Percentiles rank a stretch among this genome's conserved stretches.
Conservation (phyloP, 2,113 vertebrate genomes). For the Pangasianodon hypophthalmus region DNA sequence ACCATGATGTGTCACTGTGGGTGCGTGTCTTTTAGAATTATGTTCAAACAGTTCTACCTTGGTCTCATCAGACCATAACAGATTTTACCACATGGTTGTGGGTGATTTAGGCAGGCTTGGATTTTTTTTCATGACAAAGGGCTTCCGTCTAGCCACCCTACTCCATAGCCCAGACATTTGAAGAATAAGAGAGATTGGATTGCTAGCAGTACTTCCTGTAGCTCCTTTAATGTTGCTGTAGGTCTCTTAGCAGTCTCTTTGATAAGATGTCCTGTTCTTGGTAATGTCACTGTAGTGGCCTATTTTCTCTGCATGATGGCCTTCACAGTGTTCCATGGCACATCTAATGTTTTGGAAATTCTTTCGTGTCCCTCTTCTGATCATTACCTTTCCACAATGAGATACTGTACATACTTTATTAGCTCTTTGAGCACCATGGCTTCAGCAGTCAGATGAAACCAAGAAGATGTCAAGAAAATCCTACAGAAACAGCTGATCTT, state of each 20-base stretch:
- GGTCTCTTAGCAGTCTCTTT: background rate
- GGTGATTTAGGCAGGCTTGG: background rate
- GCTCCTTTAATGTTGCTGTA: background rate
- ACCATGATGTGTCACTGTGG: background rate
- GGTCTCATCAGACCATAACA: background rate
- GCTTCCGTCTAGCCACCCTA: background rate
- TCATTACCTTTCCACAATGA: background rate
- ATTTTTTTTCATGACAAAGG: background rate
- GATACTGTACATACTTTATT: background rate
- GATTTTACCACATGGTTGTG: background rate
- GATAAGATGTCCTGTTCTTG: background rate
- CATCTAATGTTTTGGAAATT: background rate
- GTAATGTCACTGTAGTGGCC: background rate
- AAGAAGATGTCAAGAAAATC: background rate
- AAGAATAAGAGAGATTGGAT: background rate
- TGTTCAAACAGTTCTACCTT: background rate
- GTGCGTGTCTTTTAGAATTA: background rate
- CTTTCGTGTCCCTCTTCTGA: background rate
- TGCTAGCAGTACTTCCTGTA: background rate
- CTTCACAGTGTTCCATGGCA: background rate
- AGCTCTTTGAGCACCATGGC: background rate
- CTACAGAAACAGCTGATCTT: background rate
- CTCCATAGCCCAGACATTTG: background rate
- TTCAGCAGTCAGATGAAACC: background rate
- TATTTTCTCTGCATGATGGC: background rate